phyloP scores from a whole-genome alignment of 2,888 invertebrate species.

The Microplitis manilae region DNA sequence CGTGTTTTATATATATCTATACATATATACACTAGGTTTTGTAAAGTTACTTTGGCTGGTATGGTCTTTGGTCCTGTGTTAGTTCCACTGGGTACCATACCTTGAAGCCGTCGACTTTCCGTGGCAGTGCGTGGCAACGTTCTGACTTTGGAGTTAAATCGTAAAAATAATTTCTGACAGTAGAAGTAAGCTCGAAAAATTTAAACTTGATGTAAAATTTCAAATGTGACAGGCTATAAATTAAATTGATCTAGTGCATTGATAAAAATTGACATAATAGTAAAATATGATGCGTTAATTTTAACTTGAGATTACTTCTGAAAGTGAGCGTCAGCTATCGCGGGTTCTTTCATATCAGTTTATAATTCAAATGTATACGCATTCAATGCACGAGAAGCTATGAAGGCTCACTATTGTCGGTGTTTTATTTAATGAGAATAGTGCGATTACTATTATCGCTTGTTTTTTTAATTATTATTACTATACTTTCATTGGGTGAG shows the following conservation, averaged over 20 bases:
- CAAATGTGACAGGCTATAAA: neutral
- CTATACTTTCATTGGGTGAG: slow-evolving; percentile 9
- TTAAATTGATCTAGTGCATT: neutral
- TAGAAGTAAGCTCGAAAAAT: neutral
- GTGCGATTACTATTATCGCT: neutral
- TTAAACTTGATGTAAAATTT: neutral
- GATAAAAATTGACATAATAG: neutral
- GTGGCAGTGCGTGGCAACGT: slow-evolving; percentile 36
- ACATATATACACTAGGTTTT: slow-evolving; percentile 22
- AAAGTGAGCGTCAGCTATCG: neutral
- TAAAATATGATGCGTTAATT: neutral
- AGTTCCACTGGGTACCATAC: slow-evolving; percentile 1
- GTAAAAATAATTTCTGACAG: neutral
- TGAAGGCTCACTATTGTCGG: neutral
- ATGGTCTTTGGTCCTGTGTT: slow-evolving; percentile 28
- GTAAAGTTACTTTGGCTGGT: neutral
- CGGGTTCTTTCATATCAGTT: neutral
- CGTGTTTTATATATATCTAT: slow-evolving; percentile 15
- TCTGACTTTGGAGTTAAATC: neutral
- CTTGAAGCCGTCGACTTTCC: slow-evolving; percentile 44
- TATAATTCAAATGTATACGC: neutral
- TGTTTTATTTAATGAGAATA: slow-evolving; percentile 10
- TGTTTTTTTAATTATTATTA: neutral
- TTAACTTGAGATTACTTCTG: neutral
- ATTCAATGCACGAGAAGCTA: slow-evolving; percentile 2